These are phyloP conservation scores for Pseudochromis fuscus DNA, from an alignment of 2,797 vertebrate species.

Conservation along the genomic window DNA sequence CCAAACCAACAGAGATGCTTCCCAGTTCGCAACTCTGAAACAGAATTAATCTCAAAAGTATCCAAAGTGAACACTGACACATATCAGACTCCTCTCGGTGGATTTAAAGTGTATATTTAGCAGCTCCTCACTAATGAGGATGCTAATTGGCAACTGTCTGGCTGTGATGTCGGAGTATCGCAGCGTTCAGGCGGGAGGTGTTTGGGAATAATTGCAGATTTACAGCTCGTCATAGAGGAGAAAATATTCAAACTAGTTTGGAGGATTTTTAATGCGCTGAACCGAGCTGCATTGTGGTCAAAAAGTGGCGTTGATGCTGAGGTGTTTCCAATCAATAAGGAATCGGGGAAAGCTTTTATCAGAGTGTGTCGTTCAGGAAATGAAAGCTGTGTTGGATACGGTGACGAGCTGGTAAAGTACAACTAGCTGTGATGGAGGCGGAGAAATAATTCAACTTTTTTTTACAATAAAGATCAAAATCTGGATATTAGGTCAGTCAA, in stretches of 20 bases:
- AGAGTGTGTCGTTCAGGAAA: conserved; percentile 19
- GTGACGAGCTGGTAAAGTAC: not conserved
- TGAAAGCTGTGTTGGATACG: not conserved
- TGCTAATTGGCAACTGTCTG: conserved; percentile 34
- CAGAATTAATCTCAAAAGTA: conserved; percentile 53
- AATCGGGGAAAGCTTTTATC: conserved; percentile 9
- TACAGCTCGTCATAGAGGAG: not conserved
- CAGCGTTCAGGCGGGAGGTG: conserved; percentile 17
- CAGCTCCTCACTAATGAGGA: conserved; percentile 58
- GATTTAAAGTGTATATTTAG: conserved; percentile 59
- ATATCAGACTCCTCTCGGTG: conserved; percentile 44
- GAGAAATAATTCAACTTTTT: conserved; percentile 19
- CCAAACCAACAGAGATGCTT: conserved; percentile 51
- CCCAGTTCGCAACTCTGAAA: conserved; percentile 37
- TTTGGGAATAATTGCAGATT: conserved; percentile 9
- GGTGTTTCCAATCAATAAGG: not conserved
- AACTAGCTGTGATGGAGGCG: not conserved
- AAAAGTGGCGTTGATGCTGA: not conserved
- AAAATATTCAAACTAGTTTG: not conserved
- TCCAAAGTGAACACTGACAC: conserved; percentile 55
- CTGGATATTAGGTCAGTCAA: conserved; percentile 57
- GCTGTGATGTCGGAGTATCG: conserved; percentile 13
- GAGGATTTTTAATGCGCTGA: conserved; percentile 16
- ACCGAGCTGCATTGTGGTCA: not conserved
- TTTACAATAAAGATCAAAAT: conserved; percentile 26